Base-by-base conservation (phyloP, 2,113 vertebrate species). In the Rhagologus leucostigma region DNA sequence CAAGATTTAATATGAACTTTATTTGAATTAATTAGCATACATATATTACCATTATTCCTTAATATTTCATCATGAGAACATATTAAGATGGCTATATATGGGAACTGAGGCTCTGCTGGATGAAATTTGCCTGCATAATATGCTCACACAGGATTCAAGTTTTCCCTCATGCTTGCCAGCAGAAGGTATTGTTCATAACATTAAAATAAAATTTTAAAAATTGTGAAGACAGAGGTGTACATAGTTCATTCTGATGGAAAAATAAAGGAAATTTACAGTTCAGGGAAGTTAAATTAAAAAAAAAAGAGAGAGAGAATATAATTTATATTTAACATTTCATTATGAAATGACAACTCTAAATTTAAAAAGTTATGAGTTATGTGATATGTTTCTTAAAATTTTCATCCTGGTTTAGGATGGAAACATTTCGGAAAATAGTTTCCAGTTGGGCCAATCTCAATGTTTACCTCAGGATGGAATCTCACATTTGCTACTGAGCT, bases 21-120 rank as follows among this genome's bases (percentile, higher is more conserved):
- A 92, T 88, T 84, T 97, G 83, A 93, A 86, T 92, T n/a, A 19
- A 87, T 95, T 96, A 93, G 59, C 91, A 94, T 90, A 42, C 33
- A 93, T 81, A 77, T 86, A 89, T 95, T 94, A 67, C 68, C 39
- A 78, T 93, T 93, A 89, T 84, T 92, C 56, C 39, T 87, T 89
- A 90, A 90, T 93, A 92, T 95, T 96, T 95, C 96, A 89, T 77
- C 35, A 11, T 70, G 27, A 70, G 57, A 92, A 88, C 55, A 77
- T 22, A 88, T 95, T 93, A 90, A 65, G 39, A 44, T 74, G 35
- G 13, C 35, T 90, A 14, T 90, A 70, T 86, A 74, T 26, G 24
- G 60, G 52, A 64, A 44, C 8, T 52, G 46, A 80, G 14, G 24
- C 41, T 86, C 75, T 80, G 21, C 21, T 77, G 76, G 71, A 52